These are phyloP conservation scores for Callithrix jacchus DNA, from an alignment of 2,113 vertebrate genomes.

Conservation along the genomic window DNA sequence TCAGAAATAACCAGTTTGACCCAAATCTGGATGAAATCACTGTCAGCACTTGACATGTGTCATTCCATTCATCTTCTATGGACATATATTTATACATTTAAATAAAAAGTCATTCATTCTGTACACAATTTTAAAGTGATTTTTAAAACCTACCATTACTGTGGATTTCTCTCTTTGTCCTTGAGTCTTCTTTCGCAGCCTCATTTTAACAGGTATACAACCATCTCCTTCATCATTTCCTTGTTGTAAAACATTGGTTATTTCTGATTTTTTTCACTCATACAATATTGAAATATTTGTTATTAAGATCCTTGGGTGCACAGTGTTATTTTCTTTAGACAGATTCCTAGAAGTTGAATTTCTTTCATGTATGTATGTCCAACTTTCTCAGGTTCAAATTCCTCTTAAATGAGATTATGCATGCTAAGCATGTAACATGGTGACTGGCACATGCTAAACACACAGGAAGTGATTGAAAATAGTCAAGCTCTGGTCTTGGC, in stretches of 20 bases:
- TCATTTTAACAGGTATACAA: background rate
- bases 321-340: background rate
- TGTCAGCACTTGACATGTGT: too few species aligned
- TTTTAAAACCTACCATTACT: background rate
- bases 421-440: accelerated
- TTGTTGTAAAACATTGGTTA: background rate
- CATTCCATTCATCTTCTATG: background rate
- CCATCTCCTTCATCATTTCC: background rate
- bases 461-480: background rate
- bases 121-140: background rate
- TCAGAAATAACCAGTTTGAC: background rate
- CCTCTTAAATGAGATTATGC: background rate
- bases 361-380: background rate
- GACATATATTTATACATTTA: background rate
- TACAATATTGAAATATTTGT: background rate
- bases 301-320: background rate
- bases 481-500: accelerated
- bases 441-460: background rate
- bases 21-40: background rate
- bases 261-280: background rate
- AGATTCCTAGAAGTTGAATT: background rate
- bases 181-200: background rate
- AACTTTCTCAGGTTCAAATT: background rate
- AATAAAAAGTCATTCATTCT: background rate
- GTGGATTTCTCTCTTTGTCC: background rate